Evolutionary conservation across 2,888 invertebrate species (phyloP).

Genomic region (Archips crataeganus): DNA sequence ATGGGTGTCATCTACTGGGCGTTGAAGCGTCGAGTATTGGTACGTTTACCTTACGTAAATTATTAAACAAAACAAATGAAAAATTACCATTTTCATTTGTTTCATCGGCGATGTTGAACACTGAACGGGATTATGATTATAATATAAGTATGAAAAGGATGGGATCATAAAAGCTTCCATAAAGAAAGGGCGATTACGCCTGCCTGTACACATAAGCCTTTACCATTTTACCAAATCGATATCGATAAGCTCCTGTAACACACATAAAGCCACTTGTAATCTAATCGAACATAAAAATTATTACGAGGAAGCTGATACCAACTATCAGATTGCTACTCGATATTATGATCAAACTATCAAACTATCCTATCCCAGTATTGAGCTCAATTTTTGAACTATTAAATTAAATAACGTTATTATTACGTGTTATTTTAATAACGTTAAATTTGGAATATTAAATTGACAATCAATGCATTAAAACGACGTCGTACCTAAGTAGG

Average conservation of each 20-base stretch:
- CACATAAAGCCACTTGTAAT: background rate
- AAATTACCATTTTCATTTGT: background rate
- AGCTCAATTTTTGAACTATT: too few relatives aligned
- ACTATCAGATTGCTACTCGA: background rate
- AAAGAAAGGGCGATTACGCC: background rate
- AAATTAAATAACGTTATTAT: too few relatives aligned
- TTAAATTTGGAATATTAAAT: too few relatives aligned
- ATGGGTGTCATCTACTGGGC: too few relatives aligned
- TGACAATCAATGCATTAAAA: too few relatives aligned
- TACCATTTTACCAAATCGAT: constrained; percentile 7
- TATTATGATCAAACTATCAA: background rate
- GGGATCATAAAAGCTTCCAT: constrained; percentile 1
- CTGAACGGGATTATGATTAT: background rate
- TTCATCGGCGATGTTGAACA: background rate
- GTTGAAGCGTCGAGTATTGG: too few relatives aligned
- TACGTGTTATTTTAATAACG: too few relatives aligned
- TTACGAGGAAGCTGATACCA: constrained; percentile 7
- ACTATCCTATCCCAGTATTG: background rate
- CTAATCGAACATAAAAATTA: constrained; percentile 11
- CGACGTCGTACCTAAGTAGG: too few relatives aligned
- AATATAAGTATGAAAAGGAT: constrained; percentile 1
- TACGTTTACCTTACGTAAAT: too few relatives aligned
- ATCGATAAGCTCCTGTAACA: constrained; percentile 5
- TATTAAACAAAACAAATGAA: too few relatives aligned
- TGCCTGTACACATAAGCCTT: background rate